These are phyloP conservation scores for Cheilosia variabilis DNA, from an alignment of 2,888 invertebrate genomes.

Conservation along the genomic window DNA sequence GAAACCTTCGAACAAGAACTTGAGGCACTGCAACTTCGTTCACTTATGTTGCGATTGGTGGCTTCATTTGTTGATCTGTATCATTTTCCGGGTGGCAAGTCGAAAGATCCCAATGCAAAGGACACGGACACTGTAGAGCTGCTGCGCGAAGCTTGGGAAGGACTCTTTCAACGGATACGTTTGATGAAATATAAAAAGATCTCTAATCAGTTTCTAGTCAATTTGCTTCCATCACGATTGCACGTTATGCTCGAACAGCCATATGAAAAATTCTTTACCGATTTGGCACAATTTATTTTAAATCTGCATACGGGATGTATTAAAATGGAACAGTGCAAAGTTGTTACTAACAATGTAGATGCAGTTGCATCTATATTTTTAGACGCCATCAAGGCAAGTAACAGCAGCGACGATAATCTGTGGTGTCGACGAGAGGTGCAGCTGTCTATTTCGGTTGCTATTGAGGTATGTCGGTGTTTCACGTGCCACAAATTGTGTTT, in stretches of 20 bases:
- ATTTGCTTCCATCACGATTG: conserved; percentile 83
- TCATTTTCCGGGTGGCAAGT: conserved; percentile 76
- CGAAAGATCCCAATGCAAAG: conserved; percentile 56
- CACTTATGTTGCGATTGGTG: conserved; percentile 81
- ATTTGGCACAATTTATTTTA: conserved; percentile 81
- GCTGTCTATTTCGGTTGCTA: conserved; percentile 86
- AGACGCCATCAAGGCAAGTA: conserved; percentile 82
- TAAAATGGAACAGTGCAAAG: conserved; percentile 79
- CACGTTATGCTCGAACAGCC: conserved; percentile 81
- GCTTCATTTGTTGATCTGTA: conserved; percentile 82
- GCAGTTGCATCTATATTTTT: conserved; percentile 79
- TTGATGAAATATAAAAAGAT: conserved; percentile 80
- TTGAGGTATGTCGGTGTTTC: conserved; percentile 85
- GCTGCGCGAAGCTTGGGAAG: conserved; percentile 81
- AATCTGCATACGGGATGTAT: conserved; percentile 81
- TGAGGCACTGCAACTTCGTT: conserved; percentile 81
- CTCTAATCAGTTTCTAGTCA: conserved; percentile 83
- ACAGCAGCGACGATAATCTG: conserved; percentile 82
- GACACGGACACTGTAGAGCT: conserved; percentile 80
- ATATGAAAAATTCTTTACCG: conserved; percentile 82
- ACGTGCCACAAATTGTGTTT: neutral
- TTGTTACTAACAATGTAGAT: conserved; percentile 80
- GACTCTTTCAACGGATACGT: conserved; percentile 80
- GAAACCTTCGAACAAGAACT: conserved; percentile 82
- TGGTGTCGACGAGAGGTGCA: conserved; percentile 85